Conservation (phyloP, 2,113 vertebrate species). For the Buteo buteo region DNA sequence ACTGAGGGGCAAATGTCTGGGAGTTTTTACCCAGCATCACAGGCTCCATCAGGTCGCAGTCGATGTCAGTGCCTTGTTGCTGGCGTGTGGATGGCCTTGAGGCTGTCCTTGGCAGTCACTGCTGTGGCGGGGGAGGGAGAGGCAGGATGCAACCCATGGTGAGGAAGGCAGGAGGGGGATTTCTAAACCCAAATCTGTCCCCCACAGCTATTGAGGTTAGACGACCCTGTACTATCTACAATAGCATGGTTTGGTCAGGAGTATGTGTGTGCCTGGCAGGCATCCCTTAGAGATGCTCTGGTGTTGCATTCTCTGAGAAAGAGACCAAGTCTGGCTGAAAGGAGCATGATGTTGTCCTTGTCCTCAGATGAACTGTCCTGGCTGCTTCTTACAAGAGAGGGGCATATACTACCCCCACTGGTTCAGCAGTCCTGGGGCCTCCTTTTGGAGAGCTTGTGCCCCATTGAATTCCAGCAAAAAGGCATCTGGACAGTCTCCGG, state of each 20-base stretch:
- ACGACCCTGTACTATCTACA: background rate
- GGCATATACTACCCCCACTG: background rate
- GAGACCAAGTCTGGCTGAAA: background rate
- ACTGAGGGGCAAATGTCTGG: background rate
- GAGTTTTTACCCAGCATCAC: fast-evolving
- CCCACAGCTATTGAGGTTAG: background rate
- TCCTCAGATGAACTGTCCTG: background rate
- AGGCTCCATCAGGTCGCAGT: background rate
- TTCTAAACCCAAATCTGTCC: background rate
- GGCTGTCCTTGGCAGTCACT: background rate
- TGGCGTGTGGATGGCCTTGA: background rate
- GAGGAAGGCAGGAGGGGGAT: background rate
- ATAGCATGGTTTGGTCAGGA: background rate
- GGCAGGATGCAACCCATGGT: background rate
- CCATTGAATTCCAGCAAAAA: background rate
- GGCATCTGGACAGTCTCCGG: fast-evolving
- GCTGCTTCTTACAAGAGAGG: background rate
- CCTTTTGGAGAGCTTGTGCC: background rate
- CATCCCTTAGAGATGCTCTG: background rate
- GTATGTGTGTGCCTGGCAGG: background rate
- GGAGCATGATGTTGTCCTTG: background rate
- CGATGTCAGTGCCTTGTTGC: background rate
- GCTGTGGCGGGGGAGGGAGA: background rate
- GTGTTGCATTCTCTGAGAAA: background rate
- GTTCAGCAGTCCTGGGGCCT: background rate